phyloP scores from a whole-genome alignment of 1,140 invertebrate species.

The Brachionus angularis region DNA sequence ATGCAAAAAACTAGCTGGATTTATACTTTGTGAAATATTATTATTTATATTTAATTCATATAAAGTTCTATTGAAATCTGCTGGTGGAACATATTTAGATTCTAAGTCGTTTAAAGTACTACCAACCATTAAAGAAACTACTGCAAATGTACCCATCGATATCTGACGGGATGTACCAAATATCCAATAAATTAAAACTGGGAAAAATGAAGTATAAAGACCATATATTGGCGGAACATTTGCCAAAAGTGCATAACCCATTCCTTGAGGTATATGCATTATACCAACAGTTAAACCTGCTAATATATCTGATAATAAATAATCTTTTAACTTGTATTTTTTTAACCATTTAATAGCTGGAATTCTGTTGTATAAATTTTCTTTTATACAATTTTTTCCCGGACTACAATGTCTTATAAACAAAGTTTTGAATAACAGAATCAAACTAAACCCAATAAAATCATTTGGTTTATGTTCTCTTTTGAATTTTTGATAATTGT shows the following conservation, averaged over 20 bases:
- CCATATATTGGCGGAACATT: slow-evolving; percentile 80
- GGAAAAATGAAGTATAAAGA: slow-evolving; percentile 90
- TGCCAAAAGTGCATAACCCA: slow-evolving; percentile 83
- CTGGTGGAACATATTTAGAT: slow-evolving; percentile 3
- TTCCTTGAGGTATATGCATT: slow-evolving; percentile 60
- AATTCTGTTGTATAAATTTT: slow-evolving; percentile 45
- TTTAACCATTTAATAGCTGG: slow-evolving; percentile 52
- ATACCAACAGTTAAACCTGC: slow-evolving; percentile 59
- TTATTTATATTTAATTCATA: neutral
- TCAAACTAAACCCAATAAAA: neutral
- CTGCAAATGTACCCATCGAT: slow-evolving; percentile 86
- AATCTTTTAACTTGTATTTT: slow-evolving; percentile 56
- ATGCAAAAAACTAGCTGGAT: neutral
- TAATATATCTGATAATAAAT: slow-evolving; percentile 55
- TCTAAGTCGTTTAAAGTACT: neutral
- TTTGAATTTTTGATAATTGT: slow-evolving; percentile 4
- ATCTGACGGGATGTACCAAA: slow-evolving; percentile 85
- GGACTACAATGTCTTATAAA: neutral
- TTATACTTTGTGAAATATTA: neutral
- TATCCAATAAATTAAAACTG: slow-evolving; percentile 78
- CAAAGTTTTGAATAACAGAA: neutral
- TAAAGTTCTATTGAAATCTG: neutral
- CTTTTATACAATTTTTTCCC: neutral
- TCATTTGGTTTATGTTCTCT: neutral
- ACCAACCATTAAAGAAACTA: slow-evolving; percentile 73